Evolutionary conservation across 2,113 vertebrate genomes (phyloP), one percentile per base, ranked within the genome.

Genomic region (Onychorhynchus coronatus): DNA sequence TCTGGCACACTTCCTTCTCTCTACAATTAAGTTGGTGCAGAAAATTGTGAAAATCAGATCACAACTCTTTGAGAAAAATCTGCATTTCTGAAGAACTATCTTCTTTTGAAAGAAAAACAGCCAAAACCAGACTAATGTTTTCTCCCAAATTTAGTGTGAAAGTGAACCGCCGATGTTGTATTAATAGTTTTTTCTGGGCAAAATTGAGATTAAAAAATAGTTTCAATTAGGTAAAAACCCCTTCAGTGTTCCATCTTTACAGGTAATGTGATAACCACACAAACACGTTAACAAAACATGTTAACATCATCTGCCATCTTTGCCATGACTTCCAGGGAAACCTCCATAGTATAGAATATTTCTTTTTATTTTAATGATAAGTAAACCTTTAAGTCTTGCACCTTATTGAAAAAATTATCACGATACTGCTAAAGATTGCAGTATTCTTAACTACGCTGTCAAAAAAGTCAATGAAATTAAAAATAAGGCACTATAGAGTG

Each of bases 331-430:
- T 75, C 20, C 66, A 85, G 20, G 10, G 23, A 67, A 30, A 63
- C 4, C 53, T 65, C 5, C 0, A 2, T 8, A 3, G 14, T 46
- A 37, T n/a, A 42, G 2, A 42, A 13, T 16, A 58, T 28, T 75
- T 62, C 1, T 35, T 75, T 61, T 49, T 61, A 47, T 75, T 88
- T 81, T 67, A 18, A 53, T 33, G 4, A 50, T 10, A 6, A 81
- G 1, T 5, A 74, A 50, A 18, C 20, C 46, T 39, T 79, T 44
- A 33, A 35, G 52, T 52, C 8, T 76, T 91, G 44, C 27, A 37
- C 3, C 6, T 12, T 50, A n/a, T 17, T 44, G 7, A 24, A 74
- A 55, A 35, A 37, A 16, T 3, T 14, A 21, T 24, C 21, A 24
- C 0, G 0, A 22, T 25, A 31, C 8, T 65, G 12, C 10, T 30